phyloP scores from a whole-genome alignment of 1,140 invertebrate species.

The Gryllus bimaculatus region DNA sequence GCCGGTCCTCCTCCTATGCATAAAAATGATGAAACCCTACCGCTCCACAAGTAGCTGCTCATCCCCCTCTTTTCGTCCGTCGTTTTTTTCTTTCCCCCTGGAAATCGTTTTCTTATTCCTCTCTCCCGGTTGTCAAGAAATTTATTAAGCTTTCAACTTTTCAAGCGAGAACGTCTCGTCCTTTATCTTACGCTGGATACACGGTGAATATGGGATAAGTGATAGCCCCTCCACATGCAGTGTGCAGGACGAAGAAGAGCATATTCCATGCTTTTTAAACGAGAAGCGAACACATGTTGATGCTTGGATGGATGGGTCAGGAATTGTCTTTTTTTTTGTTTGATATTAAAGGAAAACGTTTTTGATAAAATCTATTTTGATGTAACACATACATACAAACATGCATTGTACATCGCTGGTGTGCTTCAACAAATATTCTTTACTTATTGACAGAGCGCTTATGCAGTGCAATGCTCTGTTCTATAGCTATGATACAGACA shows the following conservation, averaged over 20 bases:
- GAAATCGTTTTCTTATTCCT: background rate
- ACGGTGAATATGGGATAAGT: background rate
- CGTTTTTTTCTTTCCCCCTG: background rate
- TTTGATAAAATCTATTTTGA: background rate
- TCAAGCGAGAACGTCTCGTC: background rate
- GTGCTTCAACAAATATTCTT: background rate
- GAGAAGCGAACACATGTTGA: no score
- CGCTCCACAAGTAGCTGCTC: background rate
- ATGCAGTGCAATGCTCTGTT: background rate
- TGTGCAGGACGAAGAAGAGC: background rate
- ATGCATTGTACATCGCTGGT: background rate
- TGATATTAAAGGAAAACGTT: background rate
- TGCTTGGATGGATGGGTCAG: background rate
- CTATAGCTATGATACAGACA: background rate
- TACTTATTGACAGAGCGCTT: background rate
- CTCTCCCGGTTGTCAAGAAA: background rate
- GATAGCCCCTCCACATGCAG: background rate
- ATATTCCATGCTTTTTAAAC: background rate
- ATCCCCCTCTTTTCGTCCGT: background rate
- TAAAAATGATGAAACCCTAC: conserved; percentile 1
- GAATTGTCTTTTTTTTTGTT: background rate
- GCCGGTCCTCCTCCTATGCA: background rate
- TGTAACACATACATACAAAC: conserved; percentile 1
- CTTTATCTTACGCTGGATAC: background rate
- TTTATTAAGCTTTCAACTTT: conserved; percentile 1